A percentile compares a stretch with the other conserved stretches of the same genome.
Conservation (phyloP, 2,888 invertebrate genomes). For the Apamea crenata region DNA sequence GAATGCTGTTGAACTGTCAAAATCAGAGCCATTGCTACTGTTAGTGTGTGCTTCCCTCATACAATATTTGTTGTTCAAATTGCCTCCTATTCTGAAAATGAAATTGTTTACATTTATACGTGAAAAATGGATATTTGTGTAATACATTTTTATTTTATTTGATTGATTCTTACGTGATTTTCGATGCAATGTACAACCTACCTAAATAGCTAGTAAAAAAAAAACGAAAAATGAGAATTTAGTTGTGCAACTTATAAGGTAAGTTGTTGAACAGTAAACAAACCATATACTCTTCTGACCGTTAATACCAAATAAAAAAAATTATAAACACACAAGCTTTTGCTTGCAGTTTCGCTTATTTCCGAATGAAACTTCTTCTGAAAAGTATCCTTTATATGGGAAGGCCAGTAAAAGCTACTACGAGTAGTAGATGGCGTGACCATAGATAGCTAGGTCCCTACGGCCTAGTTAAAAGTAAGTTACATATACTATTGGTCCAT, state of each 20-base stretch:
- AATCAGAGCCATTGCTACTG: no score
- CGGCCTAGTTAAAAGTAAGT: background rate
- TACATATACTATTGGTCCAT: no score
- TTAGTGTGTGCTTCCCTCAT: background rate
- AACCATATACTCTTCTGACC: background rate
- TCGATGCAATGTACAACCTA: no score
- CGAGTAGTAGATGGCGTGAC: no score
- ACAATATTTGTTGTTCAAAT: background rate
- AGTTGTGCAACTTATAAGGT: background rate
- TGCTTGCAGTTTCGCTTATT: background rate
- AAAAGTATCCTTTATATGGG: no score
- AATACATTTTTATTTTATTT: no score
- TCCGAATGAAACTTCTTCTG: no score
- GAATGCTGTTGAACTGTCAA: no score
- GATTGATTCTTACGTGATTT: no score
- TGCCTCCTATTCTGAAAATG: background rate
- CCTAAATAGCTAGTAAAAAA: no score
- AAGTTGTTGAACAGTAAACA: background rate
- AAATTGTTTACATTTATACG: background rate
- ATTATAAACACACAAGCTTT: background rate
- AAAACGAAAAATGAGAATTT: background rate
- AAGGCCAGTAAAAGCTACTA: no score
- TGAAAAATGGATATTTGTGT: background rate
- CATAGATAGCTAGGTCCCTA: no score
- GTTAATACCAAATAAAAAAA: background rate